A percentile compares a stretch with the other conserved stretches of the same genome.
Evolutionary conservation across 2,888 invertebrate genomes (phyloP).

Genomic region (Gymnosoma rotundatum): DNA sequence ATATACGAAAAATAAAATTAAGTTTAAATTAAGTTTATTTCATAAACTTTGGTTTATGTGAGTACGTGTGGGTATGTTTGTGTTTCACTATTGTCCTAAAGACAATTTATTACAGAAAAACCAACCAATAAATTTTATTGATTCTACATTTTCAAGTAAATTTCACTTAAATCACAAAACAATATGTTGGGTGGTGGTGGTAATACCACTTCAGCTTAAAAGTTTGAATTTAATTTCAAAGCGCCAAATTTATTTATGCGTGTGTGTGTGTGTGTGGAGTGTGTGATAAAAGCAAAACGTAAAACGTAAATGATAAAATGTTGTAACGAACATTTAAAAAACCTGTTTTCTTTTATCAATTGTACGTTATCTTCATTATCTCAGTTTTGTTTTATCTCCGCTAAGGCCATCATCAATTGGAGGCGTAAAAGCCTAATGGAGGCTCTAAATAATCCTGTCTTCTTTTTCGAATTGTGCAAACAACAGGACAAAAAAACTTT

Average conservation of each 20-base stretch:
- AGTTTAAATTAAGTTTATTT: conserved; percentile 12
- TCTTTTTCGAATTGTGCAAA: conserved; percentile 36
- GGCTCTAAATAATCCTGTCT: conserved; percentile 32
- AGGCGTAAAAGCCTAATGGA: conserved; percentile 39
- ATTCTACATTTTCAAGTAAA: not conserved
- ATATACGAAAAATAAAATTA: not conserved
- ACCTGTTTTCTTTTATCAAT: conserved; percentile 30
- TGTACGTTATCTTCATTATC: conserved; percentile 42
- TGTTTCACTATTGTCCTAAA: conserved; percentile 18
- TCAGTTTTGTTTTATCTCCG: conserved; percentile 50
- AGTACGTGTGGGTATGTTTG: no score
- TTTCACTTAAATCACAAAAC: no score
- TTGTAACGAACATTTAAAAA: conserved; percentile 36
- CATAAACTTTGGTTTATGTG: conserved; percentile 37
- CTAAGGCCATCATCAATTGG: conserved; percentile 50
- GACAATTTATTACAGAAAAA: not conserved
- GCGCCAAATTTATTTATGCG: not conserved
- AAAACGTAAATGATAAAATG: conserved; percentile 38
- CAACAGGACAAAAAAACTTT: conserved; percentile 62
- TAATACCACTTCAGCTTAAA: not conserved
- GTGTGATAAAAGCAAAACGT: conserved; percentile 41
- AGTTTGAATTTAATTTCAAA: not conserved
- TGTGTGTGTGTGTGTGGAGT: not conserved
- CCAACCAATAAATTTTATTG: not conserved
- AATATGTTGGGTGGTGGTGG: no score